Evolutionary conservation across 1,140 invertebrate species (phyloP).

Genomic region (Caenorhabditis latens): DNA sequence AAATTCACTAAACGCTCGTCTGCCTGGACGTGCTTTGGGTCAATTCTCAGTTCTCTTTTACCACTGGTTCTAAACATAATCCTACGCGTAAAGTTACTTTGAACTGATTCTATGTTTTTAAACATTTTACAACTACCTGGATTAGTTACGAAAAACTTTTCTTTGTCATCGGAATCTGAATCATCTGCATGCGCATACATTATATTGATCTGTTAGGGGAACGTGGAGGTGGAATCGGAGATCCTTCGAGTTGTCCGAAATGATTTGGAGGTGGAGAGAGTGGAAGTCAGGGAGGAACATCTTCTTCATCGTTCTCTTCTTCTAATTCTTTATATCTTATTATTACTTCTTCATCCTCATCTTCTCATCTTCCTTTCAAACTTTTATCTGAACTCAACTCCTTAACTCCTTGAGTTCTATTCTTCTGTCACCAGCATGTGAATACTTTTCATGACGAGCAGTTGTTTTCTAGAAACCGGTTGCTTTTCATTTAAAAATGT

Average conservation of each 20-base stretch:
- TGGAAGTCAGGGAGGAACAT: conserved; percentile 18
- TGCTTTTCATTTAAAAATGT: not conserved
- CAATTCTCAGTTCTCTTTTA: too few relatives aligned
- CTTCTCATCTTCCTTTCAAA: conserved; percentile 17
- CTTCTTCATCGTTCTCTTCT: not conserved
- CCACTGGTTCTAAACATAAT: too few relatives aligned
- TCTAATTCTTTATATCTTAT: not conserved
- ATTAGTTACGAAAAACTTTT: too few relatives aligned
- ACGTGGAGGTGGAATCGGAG: conserved; percentile 37
- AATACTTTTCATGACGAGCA: not conserved
- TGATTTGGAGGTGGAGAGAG: conserved; percentile 35
- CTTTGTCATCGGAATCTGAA: conserved; percentile 38
- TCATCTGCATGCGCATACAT: conserved; percentile 50
- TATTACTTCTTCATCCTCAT: conserved; percentile 36
- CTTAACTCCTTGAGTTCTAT: conserved; percentile 26
- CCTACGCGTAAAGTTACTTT: too few relatives aligned
- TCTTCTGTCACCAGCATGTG: not conserved
- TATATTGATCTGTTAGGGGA: conserved; percentile 25
- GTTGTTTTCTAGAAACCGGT: not conserved
- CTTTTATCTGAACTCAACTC: conserved; percentile 30
- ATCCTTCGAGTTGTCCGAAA: conserved; percentile 1
- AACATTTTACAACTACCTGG: too few relatives aligned
- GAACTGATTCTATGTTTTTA: too few relatives aligned
- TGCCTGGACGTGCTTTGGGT: too few relatives aligned
- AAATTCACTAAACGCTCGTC: too few relatives aligned